Evolutionary conservation across 2,888 invertebrate species (phyloP), one percentile per base, ranked within the genome.

Genomic region (Melanostoma scalare): DNA sequence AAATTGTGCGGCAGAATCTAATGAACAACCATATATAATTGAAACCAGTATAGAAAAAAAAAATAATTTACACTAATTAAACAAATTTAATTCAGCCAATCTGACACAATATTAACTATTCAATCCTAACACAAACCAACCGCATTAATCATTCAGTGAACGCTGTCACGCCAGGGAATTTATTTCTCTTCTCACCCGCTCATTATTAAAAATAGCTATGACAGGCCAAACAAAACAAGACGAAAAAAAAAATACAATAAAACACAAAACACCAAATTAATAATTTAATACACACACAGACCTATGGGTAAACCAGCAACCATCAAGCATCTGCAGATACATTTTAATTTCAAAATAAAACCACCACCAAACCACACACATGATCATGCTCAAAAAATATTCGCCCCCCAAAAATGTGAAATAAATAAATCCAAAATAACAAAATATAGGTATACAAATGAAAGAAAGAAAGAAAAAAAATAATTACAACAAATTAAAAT

Each of bases 401-500:
- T 4, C 5, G 33, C 20, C 36, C 36, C 73, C 4, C 5, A 20
- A 5, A 40, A 63, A 48, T 44, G n/a, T n/a, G 30, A 42, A 44
- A 58, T 20, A 55, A 46, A 58, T 42, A 35, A 63, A 52, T 5
- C 44, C 31, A 63, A 63, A 40, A 63, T 35, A 46, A 42, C 31
- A 63, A 63, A 40, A 63, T 35, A 46, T 53, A 60, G n/a, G n/a
- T 36, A 60, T 20, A 56, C 6, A n/a, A 33, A 69, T 20, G 20
- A 20, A 20, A 20, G 20, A 65, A 42, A 46, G 8, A 48, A 52
- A 48, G 50, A 50, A 31, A 38, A 52, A 48, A 36, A 55, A 55
- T 61, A 48, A 60, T 77, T 68, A 68, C 58, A 55, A 69, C 77
- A 82, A 73, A 78, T 78, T 73, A 77, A 73, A 77, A 46, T 73